phyloP scores from a whole-genome alignment of 2,888 invertebrate genomes.

The Neoascia interrupta region DNA sequence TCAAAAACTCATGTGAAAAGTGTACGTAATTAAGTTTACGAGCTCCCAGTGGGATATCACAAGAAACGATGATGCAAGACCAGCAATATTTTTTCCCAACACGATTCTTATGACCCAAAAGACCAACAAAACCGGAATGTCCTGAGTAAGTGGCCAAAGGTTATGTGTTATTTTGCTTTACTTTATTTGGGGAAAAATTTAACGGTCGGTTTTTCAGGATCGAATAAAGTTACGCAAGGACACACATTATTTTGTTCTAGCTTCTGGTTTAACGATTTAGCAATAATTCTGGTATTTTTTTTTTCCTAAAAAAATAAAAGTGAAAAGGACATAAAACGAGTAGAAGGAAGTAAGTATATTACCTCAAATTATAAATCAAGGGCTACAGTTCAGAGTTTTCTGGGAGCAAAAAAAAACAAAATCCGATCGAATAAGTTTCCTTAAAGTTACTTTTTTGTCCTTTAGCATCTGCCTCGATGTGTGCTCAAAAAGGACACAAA shows the following conservation, averaged over 20 bases:
- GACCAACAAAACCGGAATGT: too few relatives aligned
- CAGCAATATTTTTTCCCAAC: conserved; percentile 46
- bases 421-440: too few relatives aligned
- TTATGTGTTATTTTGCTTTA: too few relatives aligned
- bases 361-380: background rate
- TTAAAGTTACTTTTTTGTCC: too few relatives aligned
- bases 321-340: background rate
- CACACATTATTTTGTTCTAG: conserved; percentile 31
- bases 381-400: too few relatives aligned
- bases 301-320: background rate
- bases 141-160: too few relatives aligned
- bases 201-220: conserved; percentile 43
- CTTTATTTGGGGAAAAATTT: too few relatives aligned
- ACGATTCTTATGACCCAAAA: conserved; percentile 46
- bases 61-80: conserved; percentile 45
- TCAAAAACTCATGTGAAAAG: too few relatives aligned
- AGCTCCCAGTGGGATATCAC: conserved; percentile 3
- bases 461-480: too few relatives aligned
- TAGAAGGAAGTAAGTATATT: background rate
- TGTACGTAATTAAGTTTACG: conserved; percentile 58
- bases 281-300: conserved; percentile 28
- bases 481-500: background rate
- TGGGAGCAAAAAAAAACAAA: too few relatives aligned
- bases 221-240: conserved; percentile 27
- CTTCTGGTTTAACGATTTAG: conserved; percentile 35